A percentile compares a stretch with the other conserved stretches of the same genome.
Evolutionary conservation across 1,140 invertebrate genomes (phyloP).

Genomic region (Sinonovacula constricta): DNA sequence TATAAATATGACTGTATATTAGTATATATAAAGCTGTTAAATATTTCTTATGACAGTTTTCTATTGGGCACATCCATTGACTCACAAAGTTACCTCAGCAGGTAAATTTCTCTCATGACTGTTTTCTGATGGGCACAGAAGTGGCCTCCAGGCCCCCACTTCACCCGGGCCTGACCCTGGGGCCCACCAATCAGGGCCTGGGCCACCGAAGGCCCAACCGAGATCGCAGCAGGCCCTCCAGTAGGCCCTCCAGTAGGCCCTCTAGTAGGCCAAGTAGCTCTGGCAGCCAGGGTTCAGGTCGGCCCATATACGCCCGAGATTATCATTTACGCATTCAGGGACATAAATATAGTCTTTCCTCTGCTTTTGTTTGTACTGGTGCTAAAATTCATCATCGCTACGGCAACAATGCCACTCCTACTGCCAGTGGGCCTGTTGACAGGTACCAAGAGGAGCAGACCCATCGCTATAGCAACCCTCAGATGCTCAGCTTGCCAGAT

Average conservation of each 20-base stretch:
- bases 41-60: neutral
- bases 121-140: conserved; percentile 50
- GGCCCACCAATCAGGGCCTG: conserved; percentile 21
- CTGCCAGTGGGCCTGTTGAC: neutral
- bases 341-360: conserved; percentile 41
- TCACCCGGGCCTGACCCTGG: conserved; percentile 29
- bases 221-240: conserved; percentile 23
- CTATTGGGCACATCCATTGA: neutral
- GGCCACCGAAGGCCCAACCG: conserved; percentile 9
- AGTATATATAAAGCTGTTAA: neutral
- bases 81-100: no score
- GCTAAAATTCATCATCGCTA: conserved; percentile 49
- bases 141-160: conserved; percentile 44
- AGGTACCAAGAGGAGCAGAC: neutral
- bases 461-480: neutral
- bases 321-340: conserved; percentile 44
- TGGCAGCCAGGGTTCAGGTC: no score
- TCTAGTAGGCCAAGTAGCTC: no score
- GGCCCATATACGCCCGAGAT: conserved; percentile 32
- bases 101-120: neutral
- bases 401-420: neutral
- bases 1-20: neutral
- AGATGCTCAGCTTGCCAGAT: no score
- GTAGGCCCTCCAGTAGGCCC: neutral
- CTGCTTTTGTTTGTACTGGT: conserved; percentile 45